These are phyloP conservation scores for Anodontia alba DNA, from an alignment of 2,888 invertebrate genomes.

Conservation along the genomic window DNA sequence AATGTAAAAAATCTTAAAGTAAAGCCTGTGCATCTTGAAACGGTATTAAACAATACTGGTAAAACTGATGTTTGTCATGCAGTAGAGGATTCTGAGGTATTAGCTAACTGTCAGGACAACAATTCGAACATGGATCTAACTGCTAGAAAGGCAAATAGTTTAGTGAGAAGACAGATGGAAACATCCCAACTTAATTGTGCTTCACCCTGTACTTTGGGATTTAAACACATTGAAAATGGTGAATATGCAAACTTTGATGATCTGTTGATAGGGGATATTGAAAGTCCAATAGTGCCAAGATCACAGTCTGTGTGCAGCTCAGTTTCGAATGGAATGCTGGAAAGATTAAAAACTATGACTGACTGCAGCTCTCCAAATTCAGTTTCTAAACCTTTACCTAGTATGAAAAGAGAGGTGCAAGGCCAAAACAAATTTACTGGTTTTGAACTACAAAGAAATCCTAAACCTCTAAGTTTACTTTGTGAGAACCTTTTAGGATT, in stretches of 20 bases:
- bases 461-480: constrained; percentile 24
- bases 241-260: constrained; percentile 61
- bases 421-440: not conserved
- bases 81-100: constrained; percentile 12
- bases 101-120: not conserved
- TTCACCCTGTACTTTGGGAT: constrained; percentile 3
- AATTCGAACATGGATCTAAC: not conserved
- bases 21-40: not conserved
- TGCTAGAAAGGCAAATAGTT: not conserved
- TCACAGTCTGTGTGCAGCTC: constrained; percentile 20
- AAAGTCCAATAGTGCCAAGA: constrained; percentile 32
- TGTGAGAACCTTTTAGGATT: constrained; percentile 38
- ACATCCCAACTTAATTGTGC: not conserved
- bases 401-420: not conserved
- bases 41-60: not conserved
- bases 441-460: not conserved
- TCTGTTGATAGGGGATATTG: constrained; percentile 35
- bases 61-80: not conserved
- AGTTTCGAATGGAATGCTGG: not conserved
- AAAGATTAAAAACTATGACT: not conserved
- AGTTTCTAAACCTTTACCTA: not conserved
- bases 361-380: not conserved
- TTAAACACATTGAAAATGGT: constrained; percentile 39
- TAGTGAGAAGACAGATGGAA: not conserved
- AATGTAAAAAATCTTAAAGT: not conserved